Evolutionary conservation across 1,140 invertebrate genomes (phyloP), one percentile per base, ranked within the genome.

Genomic region (Solen grandis): DNA sequence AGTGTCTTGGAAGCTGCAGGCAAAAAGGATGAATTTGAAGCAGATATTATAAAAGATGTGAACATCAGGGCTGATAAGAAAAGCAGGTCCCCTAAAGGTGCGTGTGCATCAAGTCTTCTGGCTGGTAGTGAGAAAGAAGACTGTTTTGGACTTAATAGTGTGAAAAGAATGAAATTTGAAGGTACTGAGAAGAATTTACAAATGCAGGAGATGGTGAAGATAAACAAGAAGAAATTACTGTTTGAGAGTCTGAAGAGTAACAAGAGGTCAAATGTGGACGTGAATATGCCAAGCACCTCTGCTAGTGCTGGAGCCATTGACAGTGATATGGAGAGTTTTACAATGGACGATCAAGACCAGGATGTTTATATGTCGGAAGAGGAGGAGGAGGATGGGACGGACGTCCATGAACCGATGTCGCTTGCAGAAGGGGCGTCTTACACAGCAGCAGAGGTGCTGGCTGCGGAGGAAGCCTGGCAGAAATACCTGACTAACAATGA

Each of bases 401-500:
- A 70, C 35, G 33, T 62, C 33, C 31, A 38, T 19, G 62, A 19
- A 16, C 72, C 63, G n/a, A 31, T 27, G 25, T 54, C 36, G 22
- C 52, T 69, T 5, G 36, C 36, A 25, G 65, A 55, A n/a, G 75
- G 54, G 8, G 62, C 73, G 5, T 76, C 41, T 25, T 78, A 68
- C 50, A 68, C 75, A 16, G 41, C 54, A 0, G 25, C 35, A 4
- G 75, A 78, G 27, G 63, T 78, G n/a, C 5, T 69, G 19, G 81
- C 83, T 78, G 94, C 94, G 0, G 94, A 95, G 54, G 93, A 93
- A 76, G 94, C 94, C 46, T 95, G 95, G 95, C 91, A 93, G 19
- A 94, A 94, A 76, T 95, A 95, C 84, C 87, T 95, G 16, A 86
- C 90, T 35, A 90, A 92, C 14, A 95, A 95, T 87, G 92, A 94